Base-by-base conservation (phyloP, 2,888 invertebrate genomes). In the Drosophila kuntzei region DNA sequence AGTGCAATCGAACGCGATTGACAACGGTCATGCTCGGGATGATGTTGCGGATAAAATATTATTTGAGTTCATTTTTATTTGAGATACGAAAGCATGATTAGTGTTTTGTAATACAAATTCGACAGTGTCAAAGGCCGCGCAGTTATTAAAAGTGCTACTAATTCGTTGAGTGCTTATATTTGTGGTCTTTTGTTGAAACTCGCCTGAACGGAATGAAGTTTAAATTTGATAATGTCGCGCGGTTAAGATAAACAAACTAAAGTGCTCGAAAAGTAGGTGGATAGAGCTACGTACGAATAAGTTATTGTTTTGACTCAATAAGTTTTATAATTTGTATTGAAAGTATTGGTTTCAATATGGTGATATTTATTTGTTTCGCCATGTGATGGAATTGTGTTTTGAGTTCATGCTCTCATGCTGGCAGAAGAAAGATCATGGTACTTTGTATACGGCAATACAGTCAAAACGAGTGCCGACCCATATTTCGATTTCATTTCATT, bases 401-500 rank as follows among this genome's bases (percentile, higher is more conserved):
- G 71, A 81, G 81, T 68, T 83, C 84, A 76, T 46, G 54, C 72
- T 75, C 69, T 54, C 69, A 64, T 73, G 65, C 47, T 62, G 59
- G 51, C 64, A 41, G 34, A 78, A 34, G 34, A 34, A 72, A 67
- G 64, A 72, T 79, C 67, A 79, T 67, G 69, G 78, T 59, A 59
- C 64, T 62, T 60, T 55, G 65, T 62, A 66, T 69, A 62, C 60
- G 66, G 51, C 64, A 73, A 69, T 46, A 68, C 76, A 81, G 59
- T 64, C 55, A 53, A 36, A 60, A 58, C 71, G 70, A 72, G 54
- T 65, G 76, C 68, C 75, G 81, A 87, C 84, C 84, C 73, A 84
- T 81, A 80, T 78, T 87, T 85, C 78, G 82, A 72, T 78, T 81
- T 80, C 76, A 70, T 84, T 84, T 84, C 76, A 84, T 84, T 84